phyloP scores from a whole-genome alignment of 2,888 invertebrate genomes.

The Blomia tropicalis region DNA sequence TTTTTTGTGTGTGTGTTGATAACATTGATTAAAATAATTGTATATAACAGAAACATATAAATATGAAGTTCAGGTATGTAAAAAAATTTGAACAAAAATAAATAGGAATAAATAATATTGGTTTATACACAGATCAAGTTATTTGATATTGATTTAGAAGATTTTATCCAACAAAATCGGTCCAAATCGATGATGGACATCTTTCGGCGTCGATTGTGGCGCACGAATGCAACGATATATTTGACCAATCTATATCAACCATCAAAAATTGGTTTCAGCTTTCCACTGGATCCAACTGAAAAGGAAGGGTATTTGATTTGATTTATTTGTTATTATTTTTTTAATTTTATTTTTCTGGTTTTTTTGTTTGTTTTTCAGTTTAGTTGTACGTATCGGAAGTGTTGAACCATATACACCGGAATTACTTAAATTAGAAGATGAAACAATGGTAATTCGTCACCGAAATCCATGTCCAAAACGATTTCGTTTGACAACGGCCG shows the following conservation, averaged over 20 bases:
- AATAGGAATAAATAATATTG: background rate
- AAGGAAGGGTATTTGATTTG: conserved; percentile 54
- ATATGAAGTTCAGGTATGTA: conserved; percentile 45
- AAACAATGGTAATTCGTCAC: conserved; percentile 62
- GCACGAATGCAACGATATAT: conserved; percentile 50
- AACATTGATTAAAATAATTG: background rate
- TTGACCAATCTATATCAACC: conserved; percentile 70
- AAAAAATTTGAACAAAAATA: background rate
- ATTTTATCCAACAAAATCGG: conserved; percentile 56
- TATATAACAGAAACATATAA: conserved; percentile 24
- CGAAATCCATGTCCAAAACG: conserved; percentile 59
- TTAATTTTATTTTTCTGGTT: conserved; percentile 19
- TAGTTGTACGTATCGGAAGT: conserved; percentile 66
- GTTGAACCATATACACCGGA: conserved; percentile 53
- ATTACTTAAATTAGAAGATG: conserved; percentile 40
- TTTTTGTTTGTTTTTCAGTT: conserved; percentile 45
- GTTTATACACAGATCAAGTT: conserved; percentile 48
- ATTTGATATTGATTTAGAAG: conserved; percentile 72
- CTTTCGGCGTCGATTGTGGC: conserved; percentile 58
- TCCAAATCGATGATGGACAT: conserved; percentile 60
- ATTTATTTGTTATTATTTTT: background rate
- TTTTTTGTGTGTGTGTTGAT: background rate
- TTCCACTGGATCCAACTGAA: conserved; percentile 63
- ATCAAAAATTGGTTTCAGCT: conserved; percentile 61
- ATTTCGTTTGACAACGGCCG: conserved; percentile 68